Conservation (phyloP, 64 coral and sea anemone genomes). For the Montipora efflorescens region DNA sequence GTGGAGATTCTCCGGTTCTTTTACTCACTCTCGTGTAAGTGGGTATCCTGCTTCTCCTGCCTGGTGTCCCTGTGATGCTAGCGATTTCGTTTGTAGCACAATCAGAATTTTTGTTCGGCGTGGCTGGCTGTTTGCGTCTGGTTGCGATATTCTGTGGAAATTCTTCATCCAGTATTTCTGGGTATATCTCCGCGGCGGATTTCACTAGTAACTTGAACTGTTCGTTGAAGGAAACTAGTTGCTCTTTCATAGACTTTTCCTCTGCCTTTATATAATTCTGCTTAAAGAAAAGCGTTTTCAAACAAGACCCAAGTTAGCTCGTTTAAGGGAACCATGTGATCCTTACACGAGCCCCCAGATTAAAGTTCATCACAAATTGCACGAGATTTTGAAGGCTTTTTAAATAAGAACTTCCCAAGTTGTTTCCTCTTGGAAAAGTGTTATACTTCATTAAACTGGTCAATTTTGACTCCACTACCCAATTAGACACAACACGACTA, state of each 20-base stretch:
- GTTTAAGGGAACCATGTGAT: too few relatives aligned
- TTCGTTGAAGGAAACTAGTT: constrained; percentile 40
- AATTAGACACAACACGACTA: too few relatives aligned
- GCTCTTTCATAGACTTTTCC: constrained; percentile 36
- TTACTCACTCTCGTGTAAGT: background rate
- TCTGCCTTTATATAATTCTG: constrained; percentile 48
- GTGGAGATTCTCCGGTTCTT: background rate
- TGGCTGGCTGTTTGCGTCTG: background rate
- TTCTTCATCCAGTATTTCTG: constrained; percentile 59
- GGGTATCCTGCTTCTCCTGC: background rate
- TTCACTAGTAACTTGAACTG: constrained; percentile 58
- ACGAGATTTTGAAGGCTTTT: too few relatives aligned
- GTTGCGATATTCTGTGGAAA: constrained; percentile 38
- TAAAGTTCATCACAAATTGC: too few relatives aligned
- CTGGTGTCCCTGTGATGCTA: background rate
- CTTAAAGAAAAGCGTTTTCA: background rate
- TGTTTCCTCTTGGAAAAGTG: too few relatives aligned
- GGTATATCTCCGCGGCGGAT: constrained; percentile 57
- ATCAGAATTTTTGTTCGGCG: background rate
- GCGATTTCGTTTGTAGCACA: background rate
- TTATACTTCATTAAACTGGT: too few relatives aligned
- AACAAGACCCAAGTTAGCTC: too few relatives aligned
- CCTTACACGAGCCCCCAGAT: too few relatives aligned
- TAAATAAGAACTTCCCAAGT: too few relatives aligned
- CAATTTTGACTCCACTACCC: too few relatives aligned